Base-by-base conservation (phyloP, 23 tunicate genomes). In the Diplosoma virens region DNA sequence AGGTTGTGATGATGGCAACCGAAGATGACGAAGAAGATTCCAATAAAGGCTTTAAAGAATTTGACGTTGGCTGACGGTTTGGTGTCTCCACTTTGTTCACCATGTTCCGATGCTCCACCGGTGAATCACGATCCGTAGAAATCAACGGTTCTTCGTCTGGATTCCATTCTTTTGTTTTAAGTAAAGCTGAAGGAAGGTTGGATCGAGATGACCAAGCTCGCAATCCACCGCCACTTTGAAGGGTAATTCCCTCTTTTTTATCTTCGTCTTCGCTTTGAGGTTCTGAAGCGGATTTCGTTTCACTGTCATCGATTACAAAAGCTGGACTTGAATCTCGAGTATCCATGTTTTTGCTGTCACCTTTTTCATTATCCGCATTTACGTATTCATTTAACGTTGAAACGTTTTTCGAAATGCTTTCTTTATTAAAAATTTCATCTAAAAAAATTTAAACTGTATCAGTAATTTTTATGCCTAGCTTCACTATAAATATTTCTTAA, bases 121-220 rank as follows among this genome's bases (percentile, higher is more conserved):
- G n/a, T n/a, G n/a, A n/a, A n/a, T n/a, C n/a, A n/a, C n/a, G n/a
- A n/a, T n/a, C n/a, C n/a, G n/a, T n/a, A n/a, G n/a, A n/a, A n/a
- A n/a, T n/a, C n/a, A n/a, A n/a, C n/a, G n/a, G n/a, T n/a, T 67
- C 61, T 50, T 72, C 61, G 48, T 72, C 78, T 3, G 78, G 78
- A 48, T 72, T 48, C 78, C 78, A 72, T 50, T 47, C 61, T 2
- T 25, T 35, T 21, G 78, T 72, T 29, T 48, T 60, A 23, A 79
- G 53, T 30, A 73, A 59, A 4, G 67, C 53, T 25, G 95, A 52
- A 0, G 96, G 96, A 58, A 89, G 77, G 35, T 89, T 72, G 29
- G 96, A 89, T 37, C 79, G 84, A 25, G 96, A 89, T 3, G 96
- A 85, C 96, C 96, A 89, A 18, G 96, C 61, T 45, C 80, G 77